Base-by-base conservation (phyloP, 2,888 invertebrate species). In the Malthinus seriepunctatus region DNA sequence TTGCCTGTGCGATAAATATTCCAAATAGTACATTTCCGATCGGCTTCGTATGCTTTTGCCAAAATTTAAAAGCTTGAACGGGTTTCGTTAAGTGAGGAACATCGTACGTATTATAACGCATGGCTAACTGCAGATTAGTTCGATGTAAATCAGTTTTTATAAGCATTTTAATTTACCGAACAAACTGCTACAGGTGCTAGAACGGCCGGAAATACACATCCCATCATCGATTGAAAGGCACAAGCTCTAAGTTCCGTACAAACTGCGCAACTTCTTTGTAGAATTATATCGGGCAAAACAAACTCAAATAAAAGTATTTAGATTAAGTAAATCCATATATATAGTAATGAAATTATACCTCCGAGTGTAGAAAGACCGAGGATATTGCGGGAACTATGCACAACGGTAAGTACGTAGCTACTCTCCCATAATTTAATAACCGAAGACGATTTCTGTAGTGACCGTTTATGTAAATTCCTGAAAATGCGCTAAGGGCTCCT, bases 161-260 rank as follows among this genome's bases (percentile, higher is more conserved):
- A 11, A 32, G 8, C 48, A 12, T n/a, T 35, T 23, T 46, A 23
- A 44, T 75, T 77, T 79, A 88, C 88, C 81, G 86, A 81, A 66
- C 88, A 81, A 51, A 83, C 79, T 38, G 86, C 77, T 1, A 84
- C 55, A 6, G 89, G 87, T 1, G 84, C 83, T 42, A 89, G 66
- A 1, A 87, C 34, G 65, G 85, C 71, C 0, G 91, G 90, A 71
- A 89, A 86, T 2, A 81, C 65, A 1, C 83, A 69, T 0, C 87
- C 87, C 4, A 82, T 57, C 0, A 69, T 65, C 0, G 80, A 67
- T 75, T 89, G 89, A 14, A 86, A 65, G 0, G 78, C 74, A 2
- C 83, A 80, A 23, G 89, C 83, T 60, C 81, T 81, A 0, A 86
- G 62, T 78, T 90, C 86, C 15, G 84, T 69, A 71, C 91, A 91